Percentiles rank a stretch among this genome's conserved stretches.
Conservation (phyloP, 2,888 invertebrate genomes). For the Chirona hameri region DNA sequence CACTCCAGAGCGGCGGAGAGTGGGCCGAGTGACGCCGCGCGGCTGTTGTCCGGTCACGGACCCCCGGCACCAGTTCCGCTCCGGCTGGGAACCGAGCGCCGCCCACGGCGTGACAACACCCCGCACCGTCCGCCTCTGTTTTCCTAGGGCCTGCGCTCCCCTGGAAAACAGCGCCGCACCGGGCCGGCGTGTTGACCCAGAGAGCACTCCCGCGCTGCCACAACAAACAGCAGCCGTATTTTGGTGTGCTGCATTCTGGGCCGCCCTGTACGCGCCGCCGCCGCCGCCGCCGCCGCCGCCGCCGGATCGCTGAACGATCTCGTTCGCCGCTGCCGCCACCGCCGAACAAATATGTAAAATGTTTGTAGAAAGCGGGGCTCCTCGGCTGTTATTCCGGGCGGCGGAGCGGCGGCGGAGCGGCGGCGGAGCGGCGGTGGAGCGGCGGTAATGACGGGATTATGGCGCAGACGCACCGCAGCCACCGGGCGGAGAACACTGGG, state of each 20-base stretch:
- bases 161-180: not conserved
- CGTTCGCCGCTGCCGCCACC: not conserved
- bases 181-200: not conserved
- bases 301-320: constrained; percentile 2
- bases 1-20: not conserved
- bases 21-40: not conserved
- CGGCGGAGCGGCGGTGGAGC: no score
- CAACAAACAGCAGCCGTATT: constrained; percentile 4
- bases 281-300: not conserved
- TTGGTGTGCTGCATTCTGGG: not conserved
- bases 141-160: not conserved
- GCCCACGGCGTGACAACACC: not conserved
- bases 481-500: not conserved
- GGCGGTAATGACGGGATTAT: not conserved
- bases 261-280: not conserved
- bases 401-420: no score
- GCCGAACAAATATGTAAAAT: constrained; percentile 7
- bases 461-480: not conserved
- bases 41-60: not conserved
- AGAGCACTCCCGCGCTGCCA: not conserved
- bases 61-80: not conserved
- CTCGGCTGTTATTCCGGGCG: not conserved
- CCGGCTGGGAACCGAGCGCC: not conserved
- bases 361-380: constrained; percentile 1
- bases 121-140: not conserved